Conservation (phyloP, 2,113 vertebrate species). For the Recurvirostra avosetta region DNA sequence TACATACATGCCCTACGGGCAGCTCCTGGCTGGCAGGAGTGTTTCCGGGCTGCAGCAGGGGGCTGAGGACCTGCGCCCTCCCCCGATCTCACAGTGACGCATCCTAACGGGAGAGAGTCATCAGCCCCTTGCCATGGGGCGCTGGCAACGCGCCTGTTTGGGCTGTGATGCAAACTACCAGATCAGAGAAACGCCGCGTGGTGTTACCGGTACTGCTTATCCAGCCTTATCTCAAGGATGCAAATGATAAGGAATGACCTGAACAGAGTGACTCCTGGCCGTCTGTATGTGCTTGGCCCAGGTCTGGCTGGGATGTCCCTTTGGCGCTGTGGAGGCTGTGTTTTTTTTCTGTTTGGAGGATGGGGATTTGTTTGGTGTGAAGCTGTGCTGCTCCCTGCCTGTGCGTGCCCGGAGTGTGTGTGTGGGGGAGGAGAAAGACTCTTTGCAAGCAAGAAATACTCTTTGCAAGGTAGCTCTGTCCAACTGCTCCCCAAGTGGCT, state of each 20-base stretch:
- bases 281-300: background rate
- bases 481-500: background rate
- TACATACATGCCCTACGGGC: rapidly evolving
- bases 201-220: background rate
- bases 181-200: background rate
- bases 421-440: background rate
- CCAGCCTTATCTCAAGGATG: background rate
- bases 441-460: background rate
- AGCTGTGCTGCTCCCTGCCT: background rate
- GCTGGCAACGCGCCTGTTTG: background rate
- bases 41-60: background rate
- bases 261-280: background rate
- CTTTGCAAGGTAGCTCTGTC: background rate
- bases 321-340: background rate
- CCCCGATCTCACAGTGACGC: background rate
- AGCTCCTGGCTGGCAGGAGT: background rate
- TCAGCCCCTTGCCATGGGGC: background rate
- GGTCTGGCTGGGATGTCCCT: background rate
- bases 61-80: background rate
- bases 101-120: background rate
- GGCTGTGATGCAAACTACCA: background rate
- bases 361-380: background rate
- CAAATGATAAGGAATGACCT: background rate
- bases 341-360: background rate
- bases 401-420: background rate